Evolutionary conservation across 2,113 vertebrate species (phyloP), one percentile per base, ranked within the genome.

Genomic region (Struthidea cinerea): DNA sequence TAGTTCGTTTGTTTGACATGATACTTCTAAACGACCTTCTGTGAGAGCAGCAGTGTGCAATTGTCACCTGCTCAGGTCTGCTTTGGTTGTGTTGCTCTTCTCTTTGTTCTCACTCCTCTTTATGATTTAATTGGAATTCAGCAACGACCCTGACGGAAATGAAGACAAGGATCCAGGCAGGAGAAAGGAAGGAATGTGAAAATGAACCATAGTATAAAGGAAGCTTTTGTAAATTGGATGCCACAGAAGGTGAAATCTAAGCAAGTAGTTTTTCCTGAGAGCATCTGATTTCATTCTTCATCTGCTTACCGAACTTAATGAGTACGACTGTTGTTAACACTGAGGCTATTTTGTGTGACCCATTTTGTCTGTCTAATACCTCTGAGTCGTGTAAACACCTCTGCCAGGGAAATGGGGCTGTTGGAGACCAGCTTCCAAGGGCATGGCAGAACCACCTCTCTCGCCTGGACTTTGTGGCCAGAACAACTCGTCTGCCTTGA

Each of bases 81-180:
- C 53, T 15, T 46, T 91, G 53, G 13, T 33, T 93, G 69, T 81
- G 82, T 76, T 81, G 35, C 80, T 87, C 41, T 82, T 87, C 56
- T 44, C 85, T 97, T 96, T 95, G 75, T 90, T 96, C 75, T 68
- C 69, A 28, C 81, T 92, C 8, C 0, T 80, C 92, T 93, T 89
- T 94, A 87, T 89, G 69, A 64, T 96, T 95, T 97, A 84, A 95
- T 96, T 95, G 93, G 91, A 90, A 90, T 90, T 95, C 73, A 87
- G 56, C 91, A 96, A 44, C 0, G 23, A 85, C 83, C 65, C 61
- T 92, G 78, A 50, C 24, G 7, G 88, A 96, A 96, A 94, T 68
- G 22, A 87, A 64, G 55, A 73, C 26, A 93, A 32, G 47, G 46
- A 44, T 70, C 77, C 65, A 68, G 70, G 71, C 81, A 85, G 84